Conservation (phyloP, 2,113 vertebrate species). For the Agelaius phoeniceus region DNA sequence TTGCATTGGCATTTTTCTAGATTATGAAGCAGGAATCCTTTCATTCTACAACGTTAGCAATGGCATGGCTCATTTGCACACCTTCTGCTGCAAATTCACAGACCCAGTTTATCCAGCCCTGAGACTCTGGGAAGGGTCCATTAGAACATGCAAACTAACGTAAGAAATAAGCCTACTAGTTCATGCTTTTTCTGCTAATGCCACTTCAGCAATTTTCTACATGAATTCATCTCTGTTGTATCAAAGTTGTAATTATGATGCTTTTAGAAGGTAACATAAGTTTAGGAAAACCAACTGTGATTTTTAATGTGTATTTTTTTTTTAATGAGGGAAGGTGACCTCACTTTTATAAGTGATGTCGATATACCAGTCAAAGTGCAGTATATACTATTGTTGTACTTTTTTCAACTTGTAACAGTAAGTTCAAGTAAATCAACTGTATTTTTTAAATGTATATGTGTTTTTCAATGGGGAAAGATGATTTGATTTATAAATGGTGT, state of each 20-base stretch:
- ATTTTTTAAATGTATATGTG: background rate
- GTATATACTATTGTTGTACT: background rate
- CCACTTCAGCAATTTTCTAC: background rate
- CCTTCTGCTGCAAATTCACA: slow-evolving; percentile 71
- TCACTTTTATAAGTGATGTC: background rate
- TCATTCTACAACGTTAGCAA: slow-evolving; percentile 70
- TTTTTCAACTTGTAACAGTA: background rate
- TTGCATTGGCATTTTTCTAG: slow-evolving; percentile 69
- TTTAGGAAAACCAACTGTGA: background rate
- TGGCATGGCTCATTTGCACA: slow-evolving; percentile 74
- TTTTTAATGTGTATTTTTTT: background rate
- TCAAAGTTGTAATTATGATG: background rate
- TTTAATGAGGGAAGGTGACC: background rate
- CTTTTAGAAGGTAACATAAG: background rate
- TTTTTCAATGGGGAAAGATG: background rate
- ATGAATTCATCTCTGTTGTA: background rate
- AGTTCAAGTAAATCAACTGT: background rate
- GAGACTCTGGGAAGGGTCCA: slow-evolving; percentile 76
- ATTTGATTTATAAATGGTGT: background rate
- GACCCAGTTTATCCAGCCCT: slow-evolving; percentile 74
- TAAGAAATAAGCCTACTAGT: background rate
- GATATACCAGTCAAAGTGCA: background rate
- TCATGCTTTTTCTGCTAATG: background rate
- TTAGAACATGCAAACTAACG: slow-evolving; percentile 61
- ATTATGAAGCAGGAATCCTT: slow-evolving; percentile 77